Evolutionary conservation across 2,888 invertebrate species (phyloP), one percentile per base, ranked within the genome.

Genomic region (Ferrisia virgata): DNA sequence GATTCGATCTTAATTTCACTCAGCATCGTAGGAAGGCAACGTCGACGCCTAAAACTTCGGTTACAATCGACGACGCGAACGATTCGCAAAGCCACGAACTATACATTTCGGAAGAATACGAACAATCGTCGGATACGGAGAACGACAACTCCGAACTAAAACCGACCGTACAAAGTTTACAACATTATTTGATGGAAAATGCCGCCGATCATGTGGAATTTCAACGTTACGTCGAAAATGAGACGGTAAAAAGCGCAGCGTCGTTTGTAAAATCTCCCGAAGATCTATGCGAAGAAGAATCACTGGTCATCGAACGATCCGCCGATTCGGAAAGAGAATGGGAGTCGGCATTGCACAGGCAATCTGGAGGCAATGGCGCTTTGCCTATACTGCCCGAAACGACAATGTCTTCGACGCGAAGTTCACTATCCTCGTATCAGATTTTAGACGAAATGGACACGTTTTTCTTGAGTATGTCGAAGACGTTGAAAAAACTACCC

Each of bases 381-480:
- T 31, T 64, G 64, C 1, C 15, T 28, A 13, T 64, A 28, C 1
- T 28, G 2, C 15, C 28, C 28, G 64, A 64, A 5, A 28, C 64
- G 15, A 13, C 18, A 6, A 2, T 18, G 2, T 18, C 72, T 1
- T 69, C 69, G 28, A 3, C 36, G 8, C 72, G 72, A 33, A 36
- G n/a, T 69, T 2, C 28, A 28, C n/a, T 76, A 9, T 28, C 64
- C 13, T 36, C 58, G 39, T 64, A 64, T 64, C 64, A 64, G 11
- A 18, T 5, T 31, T 13, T 82, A 22, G 83, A 79, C 43, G 84
- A 84, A n/a, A 84, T 84, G 69, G 84, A 84, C 31, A 40, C 79
- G 8, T 84, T 84, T 39, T 84, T 84, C 72, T 40, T 84, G 22
- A 84, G 84, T 43, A 84, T 84, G 84, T 79, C 84, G 9, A 84